phyloP scores from a whole-genome alignment of 2,888 invertebrate species.

The Folsomia manolachei region DNA sequence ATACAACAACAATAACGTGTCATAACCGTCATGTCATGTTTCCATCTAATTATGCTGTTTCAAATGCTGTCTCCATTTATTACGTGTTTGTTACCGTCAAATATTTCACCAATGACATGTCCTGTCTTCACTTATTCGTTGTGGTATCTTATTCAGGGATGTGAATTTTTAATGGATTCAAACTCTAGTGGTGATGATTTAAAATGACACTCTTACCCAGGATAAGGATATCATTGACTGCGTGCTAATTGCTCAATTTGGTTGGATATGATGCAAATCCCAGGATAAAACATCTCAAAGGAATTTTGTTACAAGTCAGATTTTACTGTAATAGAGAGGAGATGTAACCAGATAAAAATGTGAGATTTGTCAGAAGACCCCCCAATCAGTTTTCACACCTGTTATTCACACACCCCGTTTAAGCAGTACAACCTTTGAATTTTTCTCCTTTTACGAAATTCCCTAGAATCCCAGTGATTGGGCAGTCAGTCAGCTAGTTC shows the following conservation, averaged over 20 bases:
- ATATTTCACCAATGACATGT: background rate
- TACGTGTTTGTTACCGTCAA: background rate
- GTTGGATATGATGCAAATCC: background rate
- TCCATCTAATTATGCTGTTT: background rate
- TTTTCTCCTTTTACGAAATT: constrained; percentile 9
- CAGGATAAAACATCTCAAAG: background rate
- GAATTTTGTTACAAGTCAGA: background rate
- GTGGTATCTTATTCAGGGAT: too few relatives aligned
- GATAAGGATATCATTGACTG: too few relatives aligned
- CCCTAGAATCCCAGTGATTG: background rate
- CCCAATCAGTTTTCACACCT: constrained; percentile 43
- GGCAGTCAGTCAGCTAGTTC: background rate
- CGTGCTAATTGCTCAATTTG: too few relatives aligned
- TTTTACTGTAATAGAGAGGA: constrained; percentile 13
- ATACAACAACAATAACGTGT: background rate
- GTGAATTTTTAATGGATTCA: too few relatives aligned
- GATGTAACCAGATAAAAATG: constrained; percentile 7
- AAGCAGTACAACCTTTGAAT: constrained; percentile 23
- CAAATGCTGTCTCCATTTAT: background rate
- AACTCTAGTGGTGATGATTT: too few relatives aligned
- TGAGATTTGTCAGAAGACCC: constrained; percentile 37
- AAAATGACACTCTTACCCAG: too few relatives aligned
- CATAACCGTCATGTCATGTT: constrained; percentile 8
- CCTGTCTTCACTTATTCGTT: background rate
- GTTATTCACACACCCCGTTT: constrained; percentile 29